These are phyloP conservation scores for Drosophila truncata DNA, from an alignment of 1,140 invertebrate species.

Conservation along the genomic window DNA sequence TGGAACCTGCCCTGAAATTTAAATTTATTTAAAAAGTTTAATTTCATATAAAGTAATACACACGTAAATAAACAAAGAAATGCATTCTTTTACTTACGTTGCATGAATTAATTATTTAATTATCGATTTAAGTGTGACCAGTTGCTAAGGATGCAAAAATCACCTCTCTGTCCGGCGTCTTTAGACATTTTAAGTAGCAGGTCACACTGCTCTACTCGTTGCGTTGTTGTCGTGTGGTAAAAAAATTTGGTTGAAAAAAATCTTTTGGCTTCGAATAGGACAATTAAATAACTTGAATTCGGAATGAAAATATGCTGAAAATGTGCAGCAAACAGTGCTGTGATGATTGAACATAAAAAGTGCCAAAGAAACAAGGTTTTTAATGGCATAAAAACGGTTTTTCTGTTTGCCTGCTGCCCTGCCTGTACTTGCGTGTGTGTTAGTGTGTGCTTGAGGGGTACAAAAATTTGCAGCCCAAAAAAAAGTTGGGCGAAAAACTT, in stretches of 20 bases:
- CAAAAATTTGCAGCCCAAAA: conserved; percentile 71
- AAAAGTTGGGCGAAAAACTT: conserved; percentile 58
- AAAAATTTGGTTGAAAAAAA: conserved; percentile 65
- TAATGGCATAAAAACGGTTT: conserved; percentile 43
- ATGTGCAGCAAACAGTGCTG: conserved; percentile 33
- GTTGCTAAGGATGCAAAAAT: background rate
- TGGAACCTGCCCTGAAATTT: too few relatives aligned
- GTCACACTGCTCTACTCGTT: conserved; percentile 56
- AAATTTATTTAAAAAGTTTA: too few relatives aligned
- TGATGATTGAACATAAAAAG: conserved; percentile 42
- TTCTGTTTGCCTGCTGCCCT: conserved; percentile 22
- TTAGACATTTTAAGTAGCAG: background rate
- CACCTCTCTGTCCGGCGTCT: too few relatives aligned
- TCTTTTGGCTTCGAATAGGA: conserved; percentile 59
- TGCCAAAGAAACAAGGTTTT: conserved; percentile 26
- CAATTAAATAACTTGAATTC: conserved; percentile 71
- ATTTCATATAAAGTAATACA: too few relatives aligned
- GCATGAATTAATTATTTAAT: too few relatives aligned
- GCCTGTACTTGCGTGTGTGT: conserved; percentile 33
- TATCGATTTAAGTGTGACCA: background rate
- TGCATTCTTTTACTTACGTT: too few relatives aligned
- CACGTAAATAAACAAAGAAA: too few relatives aligned
- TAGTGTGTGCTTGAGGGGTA: conserved; percentile 48
- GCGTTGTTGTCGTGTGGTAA: conserved; percentile 82
- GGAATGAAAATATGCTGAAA: conserved; percentile 52